Evolutionary conservation across 2,888 invertebrate genomes (phyloP), one percentile per base, ranked within the genome.

Genomic region (Drosophila neotestacea): DNA sequence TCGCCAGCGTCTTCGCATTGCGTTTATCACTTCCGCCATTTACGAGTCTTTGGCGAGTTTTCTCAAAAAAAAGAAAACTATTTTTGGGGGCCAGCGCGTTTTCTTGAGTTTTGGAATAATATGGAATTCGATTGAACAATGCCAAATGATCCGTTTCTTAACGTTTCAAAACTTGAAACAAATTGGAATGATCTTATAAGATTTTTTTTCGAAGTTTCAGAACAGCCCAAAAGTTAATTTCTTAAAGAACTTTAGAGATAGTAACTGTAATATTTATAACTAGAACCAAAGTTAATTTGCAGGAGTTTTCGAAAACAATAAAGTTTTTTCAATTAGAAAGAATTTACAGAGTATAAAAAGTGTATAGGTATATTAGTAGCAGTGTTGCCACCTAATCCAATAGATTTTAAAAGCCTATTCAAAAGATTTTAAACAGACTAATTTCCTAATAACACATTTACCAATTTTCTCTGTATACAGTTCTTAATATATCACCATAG

Each of bases 11-110:
- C 73, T 70, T 73, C 46, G 46, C 74, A 69, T 48, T 68, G 67
- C 84, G 72, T 82, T 76, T 82, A 71, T 69, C 85, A 80, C 83
- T 84, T 88, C 84, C 84, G 84, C 83, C 86, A 83, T 88, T 88
- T 85, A 63, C 70, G 79, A 70, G 60, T 51, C 47, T 82, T 85
- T 74, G 52, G 74, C 70, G 77, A 67, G 65, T 64, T 50, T 72
- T 69, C 59, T 59, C 61, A 39, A 51, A 79, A 85, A 27, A 11
- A 44, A 28, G 32, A 44, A 84, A 85, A 85, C 85, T 87, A 87
- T 83, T 83, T 83, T 85, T 85, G 82, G 78, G 60, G 55, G 46
- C 5, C 36, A 28, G 51, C 50, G 61, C 38, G 41, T 59, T 66
- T 62, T 71, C 77, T 42, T 60, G 66, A 54, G 52, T 63, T 74